These are phyloP conservation scores for Bombylius discolor DNA, from an alignment of 2,888 invertebrate species.

Conservation along the genomic window DNA sequence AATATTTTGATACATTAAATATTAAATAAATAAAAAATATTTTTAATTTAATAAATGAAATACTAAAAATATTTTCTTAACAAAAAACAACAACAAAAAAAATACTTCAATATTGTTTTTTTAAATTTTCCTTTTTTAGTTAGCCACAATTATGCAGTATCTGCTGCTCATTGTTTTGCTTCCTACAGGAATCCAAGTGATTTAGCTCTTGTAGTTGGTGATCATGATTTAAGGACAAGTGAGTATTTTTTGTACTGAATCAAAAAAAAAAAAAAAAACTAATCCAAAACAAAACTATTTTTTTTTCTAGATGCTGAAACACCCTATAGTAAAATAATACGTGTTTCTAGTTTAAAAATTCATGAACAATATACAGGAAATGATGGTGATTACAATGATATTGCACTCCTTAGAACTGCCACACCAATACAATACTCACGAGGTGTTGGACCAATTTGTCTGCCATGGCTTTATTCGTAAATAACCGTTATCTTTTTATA, in stretches of 20 bases:
- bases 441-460: slow-evolving; percentile 46
- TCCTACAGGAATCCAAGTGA: slow-evolving; percentile 22
- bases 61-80: too few species aligned
- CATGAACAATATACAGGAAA: slow-evolving; percentile 35
- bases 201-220: slow-evolving; percentile 39
- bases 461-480: slow-evolving; percentile 33
- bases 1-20: too few species aligned
- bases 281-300: neutral
- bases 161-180: slow-evolving; percentile 42
- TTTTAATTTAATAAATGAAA: too few species aligned
- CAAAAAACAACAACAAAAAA: too few species aligned
- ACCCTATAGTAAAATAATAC: slow-evolving; percentile 35
- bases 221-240: slow-evolving; percentile 39
- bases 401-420: slow-evolving; percentile 40
- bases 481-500: neutral
- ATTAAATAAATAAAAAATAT: too few species aligned
- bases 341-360: slow-evolving; percentile 25
- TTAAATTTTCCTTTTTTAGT: slow-evolving; percentile 17
- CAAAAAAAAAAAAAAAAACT: too few species aligned
- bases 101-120: too few species aligned
- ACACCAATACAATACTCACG: slow-evolving; percentile 37
- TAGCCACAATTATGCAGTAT: slow-evolving; percentile 36
- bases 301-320: slow-evolving; percentile 8
- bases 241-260: slow-evolving; percentile 6
- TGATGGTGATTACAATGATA: slow-evolving; percentile 37